phyloP scores from a whole-genome alignment of 2,888 invertebrate genomes.

The Corythucha ciliata region DNA sequence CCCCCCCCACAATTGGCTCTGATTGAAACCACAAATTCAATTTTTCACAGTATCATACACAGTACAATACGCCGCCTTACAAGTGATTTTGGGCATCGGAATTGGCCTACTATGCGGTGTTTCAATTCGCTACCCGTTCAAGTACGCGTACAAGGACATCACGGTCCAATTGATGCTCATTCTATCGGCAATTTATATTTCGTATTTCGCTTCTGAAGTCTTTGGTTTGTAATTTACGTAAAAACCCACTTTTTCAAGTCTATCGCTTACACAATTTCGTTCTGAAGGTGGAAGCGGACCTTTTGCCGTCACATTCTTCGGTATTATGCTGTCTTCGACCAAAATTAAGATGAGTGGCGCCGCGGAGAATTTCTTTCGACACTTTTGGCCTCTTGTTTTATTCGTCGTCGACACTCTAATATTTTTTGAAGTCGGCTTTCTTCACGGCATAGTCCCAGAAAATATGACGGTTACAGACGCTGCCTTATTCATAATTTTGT shows the following conservation, averaged over 20 bases:
- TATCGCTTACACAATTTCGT: no score
- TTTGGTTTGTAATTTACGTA: no score
- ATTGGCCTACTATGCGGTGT: background rate
- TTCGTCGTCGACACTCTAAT: background rate
- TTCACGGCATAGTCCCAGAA: constrained; percentile 7
- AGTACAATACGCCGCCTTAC: no score
- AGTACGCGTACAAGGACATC: background rate
- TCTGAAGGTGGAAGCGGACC: constrained; percentile 13
- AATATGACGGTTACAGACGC: no score
- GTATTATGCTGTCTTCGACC: constrained; percentile 3
- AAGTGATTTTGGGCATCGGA: no score
- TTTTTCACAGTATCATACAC: no score
- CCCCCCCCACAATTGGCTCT: no score
- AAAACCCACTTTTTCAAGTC: no score
- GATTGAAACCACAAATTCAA: no score
- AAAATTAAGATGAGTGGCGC: constrained; percentile 18
- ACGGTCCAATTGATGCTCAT: background rate
- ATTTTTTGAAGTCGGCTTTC: constrained; percentile 12
- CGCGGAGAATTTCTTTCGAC: constrained; percentile 14
- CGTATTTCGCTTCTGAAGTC: background rate
- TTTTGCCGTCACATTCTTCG: constrained; percentile 8
- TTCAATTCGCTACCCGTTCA: background rate
- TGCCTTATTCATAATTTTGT: no score
- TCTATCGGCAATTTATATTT: background rate
- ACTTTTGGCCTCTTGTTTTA: constrained; percentile 5